Evolutionary conservation across 1,140 invertebrate genomes (phyloP), one percentile per base, ranked within the genome.

Genomic region (Bombus pascuorum): DNA sequence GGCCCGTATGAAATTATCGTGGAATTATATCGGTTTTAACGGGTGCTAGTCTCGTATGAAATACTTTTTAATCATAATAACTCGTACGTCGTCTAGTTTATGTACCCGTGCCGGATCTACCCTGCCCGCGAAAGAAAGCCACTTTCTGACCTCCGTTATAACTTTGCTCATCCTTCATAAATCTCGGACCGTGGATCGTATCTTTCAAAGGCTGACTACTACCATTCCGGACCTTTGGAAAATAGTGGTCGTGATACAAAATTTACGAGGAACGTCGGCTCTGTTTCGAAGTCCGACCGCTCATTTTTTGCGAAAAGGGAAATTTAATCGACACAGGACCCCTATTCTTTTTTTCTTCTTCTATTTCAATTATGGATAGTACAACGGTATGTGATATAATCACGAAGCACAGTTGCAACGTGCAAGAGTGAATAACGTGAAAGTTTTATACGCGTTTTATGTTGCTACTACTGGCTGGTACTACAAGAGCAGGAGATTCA

Each of bases 131-230:
- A 57, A 83, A 77, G 81, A 77, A 82, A 83, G 73, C 81, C 73
- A 83, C 73, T 77, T 83, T 77, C 81, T 83, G 73, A 83, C 81
- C 81, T 83, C 73, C 44, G 73, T 76, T 83, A 83, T 83, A 83
- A 83, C 81, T 83, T 66, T 34, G 73, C 59, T 37, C 73, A 47
- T 53, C 81, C 62, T 83, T 83, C 81, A 83, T 83, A 83, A 83
- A 83, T 83, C 81, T 83, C 68, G 68, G 73, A 83, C 81, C 59
- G 22, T 83, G 62, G 81, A 83, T 77, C 81, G 73, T 83, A 83
- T 66, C 81, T 77, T 83, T 83, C 62, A 77, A 83, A 77, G 44
- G 62, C 62, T 42, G 81, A 68, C 73, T 77, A 83, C 81, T 34
- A 42, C 81, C 44, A 66, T 73, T 73, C 34, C 59, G 81, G 72